These are phyloP conservation scores for Xenops minutus DNA, from an alignment of 2,797 vertebrate genomes.

Conservation along the genomic window DNA sequence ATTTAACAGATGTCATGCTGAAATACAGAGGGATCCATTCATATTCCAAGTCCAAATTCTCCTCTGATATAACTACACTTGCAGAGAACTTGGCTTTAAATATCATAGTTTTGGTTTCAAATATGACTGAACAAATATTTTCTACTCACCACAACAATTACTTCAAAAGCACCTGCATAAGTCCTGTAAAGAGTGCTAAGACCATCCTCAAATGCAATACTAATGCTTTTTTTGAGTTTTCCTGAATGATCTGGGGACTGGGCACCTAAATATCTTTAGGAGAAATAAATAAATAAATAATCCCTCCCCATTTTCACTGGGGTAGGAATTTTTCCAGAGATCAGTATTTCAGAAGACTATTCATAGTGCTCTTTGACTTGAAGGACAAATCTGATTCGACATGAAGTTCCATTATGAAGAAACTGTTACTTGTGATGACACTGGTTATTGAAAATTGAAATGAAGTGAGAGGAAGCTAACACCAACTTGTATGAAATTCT, in stretches of 20 bases:
- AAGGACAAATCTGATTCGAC: conserved; percentile 70
- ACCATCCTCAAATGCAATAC: not conserved
- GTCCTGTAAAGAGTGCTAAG: not conserved
- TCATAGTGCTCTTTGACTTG: conserved; percentile 50
- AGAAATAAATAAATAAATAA: conserved; percentile 16
- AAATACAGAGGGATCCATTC: not conserved
- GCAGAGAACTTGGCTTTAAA: not conserved
- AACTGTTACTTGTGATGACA: conserved; percentile 72
- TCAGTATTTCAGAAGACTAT: conserved; percentile 52
- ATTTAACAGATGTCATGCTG: not conserved
- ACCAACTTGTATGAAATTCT: conserved; percentile 65
- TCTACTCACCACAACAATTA: not conserved
- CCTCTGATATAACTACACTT: not conserved
- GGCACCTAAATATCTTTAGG: not conserved
- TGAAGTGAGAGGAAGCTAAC: conserved; percentile 74
- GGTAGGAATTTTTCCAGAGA: conserved; percentile 35
- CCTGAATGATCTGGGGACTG: not conserved
- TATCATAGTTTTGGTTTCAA: not conserved
- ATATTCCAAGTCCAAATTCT: not conserved
- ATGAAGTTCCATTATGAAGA: conserved; percentile 73
- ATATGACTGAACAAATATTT: not conserved
- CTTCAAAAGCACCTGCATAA: not conserved
- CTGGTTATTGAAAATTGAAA: conserved; percentile 78
- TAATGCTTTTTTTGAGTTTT: not conserved
- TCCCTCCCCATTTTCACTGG: not conserved